phyloP scores from a whole-genome alignment of 37 sponge, comb jelly and placozoan genomes.

The Aphrocallistes beatrix region DNA sequence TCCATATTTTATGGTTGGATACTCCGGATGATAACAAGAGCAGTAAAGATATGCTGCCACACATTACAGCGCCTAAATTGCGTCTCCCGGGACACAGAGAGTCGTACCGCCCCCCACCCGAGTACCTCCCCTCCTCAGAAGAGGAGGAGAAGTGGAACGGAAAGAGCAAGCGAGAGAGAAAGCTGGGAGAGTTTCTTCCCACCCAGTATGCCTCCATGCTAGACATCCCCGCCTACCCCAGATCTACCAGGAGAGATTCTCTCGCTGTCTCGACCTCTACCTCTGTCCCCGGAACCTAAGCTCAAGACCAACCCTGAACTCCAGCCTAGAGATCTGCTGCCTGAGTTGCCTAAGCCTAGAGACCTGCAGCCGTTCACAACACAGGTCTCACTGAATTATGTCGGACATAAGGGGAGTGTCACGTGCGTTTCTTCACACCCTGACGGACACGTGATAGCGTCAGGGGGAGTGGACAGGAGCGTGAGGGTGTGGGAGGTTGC shows the following conservation, averaged over 20 bases:
- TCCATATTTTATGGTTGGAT: conserved; percentile 72
- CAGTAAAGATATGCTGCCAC: conserved; percentile 37
- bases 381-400: conserved; percentile 27
- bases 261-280: conserved; percentile 93
- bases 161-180: neutral
- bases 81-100: conserved; percentile 84
- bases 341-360: conserved; percentile 81
- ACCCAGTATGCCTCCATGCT: conserved; percentile 52
- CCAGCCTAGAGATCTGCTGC: conserved; percentile 76
- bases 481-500: conserved; percentile 82
- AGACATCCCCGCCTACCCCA: conserved; percentile 73
- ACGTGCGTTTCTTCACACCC: conserved; percentile 55
- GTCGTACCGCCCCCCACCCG: conserved; percentile 96
- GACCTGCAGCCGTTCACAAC: conserved; percentile 95
- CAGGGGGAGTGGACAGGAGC: conserved; percentile 67
- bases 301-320: conserved; percentile 41
- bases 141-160: conserved; percentile 39
- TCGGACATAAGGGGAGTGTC: conserved; percentile 67
- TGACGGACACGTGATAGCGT: conserved; percentile 70
- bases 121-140: conserved; percentile 79
- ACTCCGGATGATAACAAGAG: conserved; percentile 32
- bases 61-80: conserved; percentile 87
- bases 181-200: neutral
- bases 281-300: conserved; percentile 83
- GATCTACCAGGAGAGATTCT: conserved; percentile 87